Conservation (phyloP, 2,888 invertebrate genomes). For the Busseola fusca region DNA sequence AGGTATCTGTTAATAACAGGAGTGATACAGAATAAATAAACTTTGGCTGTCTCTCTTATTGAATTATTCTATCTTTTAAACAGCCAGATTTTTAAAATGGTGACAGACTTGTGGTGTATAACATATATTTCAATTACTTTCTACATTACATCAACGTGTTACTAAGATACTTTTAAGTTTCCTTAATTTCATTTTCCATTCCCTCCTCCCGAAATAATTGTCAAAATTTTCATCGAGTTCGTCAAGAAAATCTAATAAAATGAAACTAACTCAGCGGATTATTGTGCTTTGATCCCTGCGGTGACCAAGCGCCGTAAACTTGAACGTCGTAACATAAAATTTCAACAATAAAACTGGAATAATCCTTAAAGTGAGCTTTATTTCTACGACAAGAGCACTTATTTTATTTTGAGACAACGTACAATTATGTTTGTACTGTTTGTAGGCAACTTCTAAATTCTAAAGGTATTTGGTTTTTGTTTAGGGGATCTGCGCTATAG, state of each 20-base stretch:
- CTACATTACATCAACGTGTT: background rate
- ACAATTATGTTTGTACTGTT: conserved; percentile 15
- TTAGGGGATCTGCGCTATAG: background rate
- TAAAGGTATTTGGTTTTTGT: background rate
- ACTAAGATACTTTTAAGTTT: background rate
- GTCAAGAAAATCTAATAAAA: conserved; percentile 37
- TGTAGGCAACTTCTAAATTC: background rate
- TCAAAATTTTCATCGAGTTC: conserved; percentile 12
- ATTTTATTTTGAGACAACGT: conserved; percentile 38
- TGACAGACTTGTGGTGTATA: background rate
- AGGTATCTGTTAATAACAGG: background rate
- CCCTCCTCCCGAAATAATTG: background rate
- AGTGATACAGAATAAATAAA: background rate
- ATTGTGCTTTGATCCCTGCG: conserved; percentile 46
- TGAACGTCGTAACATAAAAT: conserved; percentile 47
- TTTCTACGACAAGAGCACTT: conserved; percentile 29
- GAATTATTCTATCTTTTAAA: background rate
- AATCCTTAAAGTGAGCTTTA: conserved; percentile 53
- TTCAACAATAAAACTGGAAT: conserved; percentile 56
- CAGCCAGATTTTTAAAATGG: background rate
- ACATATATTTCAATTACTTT: background rate
- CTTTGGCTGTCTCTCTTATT: background rate
- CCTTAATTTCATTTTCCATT: background rate
- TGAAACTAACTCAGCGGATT: conserved; percentile 32
- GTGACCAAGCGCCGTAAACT: conserved; percentile 47